Evolutionary conservation across 1,140 invertebrate genomes (phyloP).

Genomic region (Drosophila ficusphila): DNA sequence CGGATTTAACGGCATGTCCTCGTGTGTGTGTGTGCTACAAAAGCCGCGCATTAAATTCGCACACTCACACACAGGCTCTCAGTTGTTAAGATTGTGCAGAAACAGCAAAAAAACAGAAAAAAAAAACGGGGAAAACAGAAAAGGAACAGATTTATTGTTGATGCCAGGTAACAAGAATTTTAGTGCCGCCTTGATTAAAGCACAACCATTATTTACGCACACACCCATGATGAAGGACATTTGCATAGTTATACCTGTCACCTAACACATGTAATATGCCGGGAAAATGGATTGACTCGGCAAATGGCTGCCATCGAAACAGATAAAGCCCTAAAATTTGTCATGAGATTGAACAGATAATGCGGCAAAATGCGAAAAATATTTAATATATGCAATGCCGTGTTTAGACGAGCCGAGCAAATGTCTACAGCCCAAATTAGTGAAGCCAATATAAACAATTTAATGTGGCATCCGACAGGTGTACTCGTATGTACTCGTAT

Average conservation of each 20-base stretch:
- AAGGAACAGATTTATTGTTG: conserved; percentile 69
- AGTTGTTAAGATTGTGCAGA: neutral
- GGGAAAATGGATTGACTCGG: conserved; percentile 1
- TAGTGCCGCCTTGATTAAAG: conserved; percentile 71
- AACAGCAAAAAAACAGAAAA: neutral
- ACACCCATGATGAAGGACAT: neutral
- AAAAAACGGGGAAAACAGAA: conserved; percentile 1
- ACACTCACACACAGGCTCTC: conserved; percentile 12
- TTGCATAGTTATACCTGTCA: conserved; percentile 70
- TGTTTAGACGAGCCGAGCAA: conserved; percentile 28
- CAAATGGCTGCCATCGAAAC: neutral
- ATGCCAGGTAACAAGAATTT: conserved; percentile 48
- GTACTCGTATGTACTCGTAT: too few species aligned
- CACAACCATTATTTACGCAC: conserved; percentile 25
- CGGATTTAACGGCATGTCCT: conserved; percentile 59
- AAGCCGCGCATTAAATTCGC: conserved; percentile 61
- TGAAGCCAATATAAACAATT: conserved; percentile 16
- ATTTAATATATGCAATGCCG: conserved; percentile 36
- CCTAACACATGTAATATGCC: conserved; percentile 64
- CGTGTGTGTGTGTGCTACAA: conserved; percentile 19
- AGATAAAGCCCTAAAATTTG: neutral
- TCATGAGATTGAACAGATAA: conserved; percentile 7
- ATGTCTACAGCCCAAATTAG: conserved; percentile 21
- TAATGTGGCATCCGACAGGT: neutral
- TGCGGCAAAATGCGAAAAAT: conserved; percentile 3